These are phyloP conservation scores for Machimus atricapillus DNA, from an alignment of 2,888 invertebrate genomes.

Conservation along the genomic window DNA sequence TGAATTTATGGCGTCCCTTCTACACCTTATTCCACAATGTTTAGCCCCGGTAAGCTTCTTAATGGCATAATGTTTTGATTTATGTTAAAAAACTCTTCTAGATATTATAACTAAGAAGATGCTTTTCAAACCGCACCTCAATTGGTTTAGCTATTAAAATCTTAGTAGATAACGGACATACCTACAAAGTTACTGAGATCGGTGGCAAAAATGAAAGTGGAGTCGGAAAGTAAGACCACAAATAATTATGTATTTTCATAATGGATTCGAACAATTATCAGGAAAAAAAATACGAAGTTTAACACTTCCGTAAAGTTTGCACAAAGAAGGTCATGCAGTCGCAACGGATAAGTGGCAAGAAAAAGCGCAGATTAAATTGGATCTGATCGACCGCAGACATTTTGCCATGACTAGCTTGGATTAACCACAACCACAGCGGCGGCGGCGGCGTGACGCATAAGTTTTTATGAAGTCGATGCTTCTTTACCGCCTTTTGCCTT, in stretches of 20 bases:
- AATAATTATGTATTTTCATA: neutral
- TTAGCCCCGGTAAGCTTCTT: neutral
- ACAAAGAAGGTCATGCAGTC: constrained; percentile 9
- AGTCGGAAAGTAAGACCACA: neutral
- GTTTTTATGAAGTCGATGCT: neutral
- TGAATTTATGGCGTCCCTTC: neutral
- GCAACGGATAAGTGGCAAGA: neutral
- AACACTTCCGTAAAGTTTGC: neutral
- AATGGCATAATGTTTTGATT: neutral
- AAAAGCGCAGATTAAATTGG: constrained; percentile 5
- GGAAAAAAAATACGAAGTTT: neutral
- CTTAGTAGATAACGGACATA: neutral
- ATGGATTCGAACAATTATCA: neutral
- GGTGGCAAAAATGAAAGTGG: neutral
- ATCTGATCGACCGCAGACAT: constrained; percentile 35
- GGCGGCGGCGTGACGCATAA: neutral
- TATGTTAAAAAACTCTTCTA: neutral
- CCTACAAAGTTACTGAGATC: neutral
- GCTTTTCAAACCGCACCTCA: neutral
- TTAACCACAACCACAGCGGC: constrained; percentile 8
- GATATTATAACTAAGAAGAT: neutral
- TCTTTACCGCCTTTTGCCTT: neutral
- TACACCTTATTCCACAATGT: no score
- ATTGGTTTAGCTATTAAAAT: neutral
- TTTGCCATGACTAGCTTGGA: constrained; percentile 9